Conservation (phyloP, 1,140 invertebrate species). For the Belonocnema kinseyi region DNA sequence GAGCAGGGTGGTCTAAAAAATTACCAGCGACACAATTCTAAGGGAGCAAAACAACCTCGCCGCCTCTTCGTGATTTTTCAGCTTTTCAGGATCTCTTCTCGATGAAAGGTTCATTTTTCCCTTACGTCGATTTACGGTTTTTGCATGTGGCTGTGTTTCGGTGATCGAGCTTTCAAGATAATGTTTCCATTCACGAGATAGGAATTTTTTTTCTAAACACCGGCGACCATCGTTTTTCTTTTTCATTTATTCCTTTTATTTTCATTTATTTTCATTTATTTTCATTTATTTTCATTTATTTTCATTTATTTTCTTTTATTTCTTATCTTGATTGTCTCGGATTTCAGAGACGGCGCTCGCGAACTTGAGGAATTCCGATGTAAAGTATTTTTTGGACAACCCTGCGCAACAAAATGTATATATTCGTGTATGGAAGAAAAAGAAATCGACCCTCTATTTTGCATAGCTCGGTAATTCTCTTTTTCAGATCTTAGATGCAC, state of each 20-base stretch:
- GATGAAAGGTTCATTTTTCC: background rate
- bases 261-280: background rate
- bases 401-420: slow-evolving; percentile 46
- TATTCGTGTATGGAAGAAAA: slow-evolving; percentile 60
- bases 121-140: slow-evolving; percentile 11
- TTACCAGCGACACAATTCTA: slow-evolving; percentile 17
- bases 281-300: too few relatives aligned
- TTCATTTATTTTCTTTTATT: background rate
- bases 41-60: slow-evolving; percentile 22
- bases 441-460: slow-evolving; percentile 74
- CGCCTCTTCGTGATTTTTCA: slow-evolving; percentile 3
- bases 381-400: slow-evolving; percentile 21
- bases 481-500: slow-evolving; percentile 72
- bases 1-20: slow-evolving; percentile 25
- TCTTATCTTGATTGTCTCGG: slow-evolving; percentile 13
- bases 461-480: slow-evolving; percentile 73
- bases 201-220: slow-evolving; percentile 1
- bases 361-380: background rate
- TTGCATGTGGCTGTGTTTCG: slow-evolving; percentile 23
- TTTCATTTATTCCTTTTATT: too few relatives aligned
- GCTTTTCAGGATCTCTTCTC: too few relatives aligned
- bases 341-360: slow-evolving; percentile 15
- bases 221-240: slow-evolving; percentile 17
- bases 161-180: background rate
- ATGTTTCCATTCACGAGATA: background rate